phyloP scores from a whole-genome alignment of 2,888 invertebrate species.

The Eucera pruinosa region DNA sequence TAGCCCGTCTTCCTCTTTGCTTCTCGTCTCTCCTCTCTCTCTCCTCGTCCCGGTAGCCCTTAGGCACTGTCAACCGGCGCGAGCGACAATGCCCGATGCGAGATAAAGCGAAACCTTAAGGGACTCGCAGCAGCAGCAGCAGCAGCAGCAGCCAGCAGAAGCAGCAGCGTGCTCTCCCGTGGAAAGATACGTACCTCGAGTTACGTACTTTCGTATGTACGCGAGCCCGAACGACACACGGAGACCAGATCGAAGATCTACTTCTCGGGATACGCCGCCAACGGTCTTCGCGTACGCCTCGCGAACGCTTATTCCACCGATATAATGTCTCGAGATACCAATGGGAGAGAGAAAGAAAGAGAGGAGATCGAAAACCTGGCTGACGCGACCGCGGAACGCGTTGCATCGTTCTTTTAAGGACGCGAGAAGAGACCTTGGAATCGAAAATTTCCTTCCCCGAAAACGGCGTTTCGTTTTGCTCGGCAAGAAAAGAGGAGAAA shows the following conservation, averaged over 20 bases:
- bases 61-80: slow-evolving; percentile 81
- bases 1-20: background rate
- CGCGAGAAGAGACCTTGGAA: background rate
- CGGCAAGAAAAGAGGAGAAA: background rate
- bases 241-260: slow-evolving; percentile 72
- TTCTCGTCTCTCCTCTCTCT: background rate
- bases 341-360: too few species aligned
- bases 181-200: slow-evolving; percentile 61
- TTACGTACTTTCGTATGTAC: slow-evolving; percentile 53
- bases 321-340: slow-evolving; percentile 49
- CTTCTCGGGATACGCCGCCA: slow-evolving; percentile 57
- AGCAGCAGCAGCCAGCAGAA: too few species aligned
- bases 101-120: slow-evolving; percentile 78
- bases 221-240: slow-evolving; percentile 36
- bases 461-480: background rate
- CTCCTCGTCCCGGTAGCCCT: slow-evolving; percentile 57
- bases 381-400: too few species aligned
- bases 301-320: slow-evolving; percentile 54
- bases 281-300: slow-evolving; percentile 29
- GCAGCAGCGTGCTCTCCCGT: slow-evolving; percentile 39
- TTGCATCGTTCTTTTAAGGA: background rate
- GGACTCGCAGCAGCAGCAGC: too few species aligned
- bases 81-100: slow-evolving; percentile 83
- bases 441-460: slow-evolving; percentile 7
- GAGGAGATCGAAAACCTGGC: too few species aligned